These are phyloP conservation scores for Ophion costatus DNA, from an alignment of 2,888 invertebrate species.

Conservation along the genomic window DNA sequence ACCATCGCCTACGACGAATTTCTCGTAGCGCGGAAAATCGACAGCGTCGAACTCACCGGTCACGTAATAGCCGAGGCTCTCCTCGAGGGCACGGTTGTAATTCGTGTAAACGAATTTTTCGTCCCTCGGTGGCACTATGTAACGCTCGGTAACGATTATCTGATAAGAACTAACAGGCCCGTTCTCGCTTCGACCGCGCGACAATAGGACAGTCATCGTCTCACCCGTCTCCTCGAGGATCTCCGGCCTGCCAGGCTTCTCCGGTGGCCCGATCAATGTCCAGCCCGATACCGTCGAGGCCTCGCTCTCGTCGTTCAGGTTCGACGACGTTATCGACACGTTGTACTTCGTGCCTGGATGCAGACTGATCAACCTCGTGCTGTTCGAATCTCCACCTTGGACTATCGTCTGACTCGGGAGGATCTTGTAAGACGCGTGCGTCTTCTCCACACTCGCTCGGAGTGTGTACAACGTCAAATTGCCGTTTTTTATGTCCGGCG, in stretches of 20 bases:
- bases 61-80: conserved; percentile 91
- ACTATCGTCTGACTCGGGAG: conserved; percentile 77
- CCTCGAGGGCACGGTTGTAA: conserved; percentile 87
- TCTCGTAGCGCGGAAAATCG: conserved; percentile 83
- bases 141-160: conserved; percentile 89
- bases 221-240: conserved; percentile 87
- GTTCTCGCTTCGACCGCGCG: conserved; percentile 89
- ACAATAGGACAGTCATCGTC: conserved; percentile 88
- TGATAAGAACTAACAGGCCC: conserved; percentile 92
- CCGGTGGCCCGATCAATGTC: conserved; percentile 90
- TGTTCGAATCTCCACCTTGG: conserved; percentile 78
- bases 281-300: conserved; percentile 85
- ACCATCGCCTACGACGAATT: conserved; percentile 92
- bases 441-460: conserved; percentile 78
- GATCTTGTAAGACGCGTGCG: conserved; percentile 75
- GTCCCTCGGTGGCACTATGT: conserved; percentile 87
- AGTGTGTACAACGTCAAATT: conserved; percentile 83
- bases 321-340: conserved; percentile 89
- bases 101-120: conserved; percentile 85
- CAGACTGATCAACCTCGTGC: conserved; percentile 83
- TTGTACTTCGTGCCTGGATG: conserved; percentile 91
- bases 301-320: conserved; percentile 86
- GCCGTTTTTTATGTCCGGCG: conserved; percentile 84
- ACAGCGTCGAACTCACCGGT: conserved; percentile 91
- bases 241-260: conserved; percentile 87